phyloP scores from a whole-genome alignment of 2,113 vertebrate genomes.

The Loxodonta africana region DNA sequence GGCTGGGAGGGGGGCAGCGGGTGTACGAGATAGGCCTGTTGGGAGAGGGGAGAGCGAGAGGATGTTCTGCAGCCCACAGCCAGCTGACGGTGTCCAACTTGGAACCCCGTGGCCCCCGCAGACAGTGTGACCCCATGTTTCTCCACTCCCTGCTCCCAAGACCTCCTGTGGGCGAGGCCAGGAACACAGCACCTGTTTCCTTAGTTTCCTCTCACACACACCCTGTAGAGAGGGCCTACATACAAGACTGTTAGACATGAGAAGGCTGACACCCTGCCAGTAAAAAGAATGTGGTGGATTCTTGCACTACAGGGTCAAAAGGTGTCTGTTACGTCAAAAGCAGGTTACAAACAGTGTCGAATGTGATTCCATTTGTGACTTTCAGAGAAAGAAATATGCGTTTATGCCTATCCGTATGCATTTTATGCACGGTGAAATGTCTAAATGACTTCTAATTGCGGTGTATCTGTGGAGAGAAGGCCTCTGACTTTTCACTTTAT shows the following conservation, averaged over 20 bases:
- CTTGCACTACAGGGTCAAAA: constrained; percentile 20
- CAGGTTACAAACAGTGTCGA: background rate
- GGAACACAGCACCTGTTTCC: background rate
- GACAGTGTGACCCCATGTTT: rapidly evolving
- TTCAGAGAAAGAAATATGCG: constrained; percentile 42
- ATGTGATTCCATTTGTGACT: background rate
- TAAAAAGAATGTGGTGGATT: background rate
- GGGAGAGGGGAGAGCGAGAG: background rate
- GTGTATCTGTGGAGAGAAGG: constrained; percentile 29
- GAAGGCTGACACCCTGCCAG: background rate
- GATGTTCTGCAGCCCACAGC: constrained; percentile 16
- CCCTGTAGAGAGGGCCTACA: background rate
- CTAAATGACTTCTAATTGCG: constrained; percentile 53
- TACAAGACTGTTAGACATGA: background rate
- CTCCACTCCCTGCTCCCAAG: background rate
- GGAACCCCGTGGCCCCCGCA: background rate
- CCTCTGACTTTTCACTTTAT: constrained; percentile 31
- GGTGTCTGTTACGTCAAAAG: background rate
- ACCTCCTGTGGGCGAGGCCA: background rate
- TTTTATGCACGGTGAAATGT: background rate
- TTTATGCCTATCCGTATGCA: constrained; percentile 19
- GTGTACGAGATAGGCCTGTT: background rate
- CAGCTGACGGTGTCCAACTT: background rate
- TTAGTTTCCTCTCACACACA: constrained; percentile 25
- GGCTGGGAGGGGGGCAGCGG: background rate